Base-by-base conservation (phyloP, 2,113 vertebrate species). In the Clarias magur region DNA sequence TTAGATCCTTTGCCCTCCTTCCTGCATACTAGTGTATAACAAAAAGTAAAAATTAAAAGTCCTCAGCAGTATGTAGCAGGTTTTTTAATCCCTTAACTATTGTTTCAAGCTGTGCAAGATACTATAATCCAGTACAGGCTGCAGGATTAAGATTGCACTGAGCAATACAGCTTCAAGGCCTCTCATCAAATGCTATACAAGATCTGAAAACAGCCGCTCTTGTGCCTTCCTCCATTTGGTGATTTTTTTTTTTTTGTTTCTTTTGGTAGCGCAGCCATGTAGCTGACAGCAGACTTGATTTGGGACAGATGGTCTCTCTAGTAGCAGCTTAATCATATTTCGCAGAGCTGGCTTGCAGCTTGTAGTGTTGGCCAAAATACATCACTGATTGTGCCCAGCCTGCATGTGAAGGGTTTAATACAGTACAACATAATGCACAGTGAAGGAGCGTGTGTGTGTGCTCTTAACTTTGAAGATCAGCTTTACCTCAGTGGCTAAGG, bases 241-340 rank as follows among this genome's bases (percentile, higher is more conserved):
- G 68, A 65, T 42, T 59, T 82, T 38, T 79, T 59, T 59, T 82
- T 38, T 13, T 79, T 59, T n/a, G 19, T 79, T 75, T 78, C 56
- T 83, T 87, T 83, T 79, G 86, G 81, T 79, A 84, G 82, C 82
- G 63, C 70, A 79, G 73, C 81, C 82, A 42, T 87, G 85, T 83
- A 80, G 63, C 80, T 72, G 80, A 86, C 80, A 84, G 85, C 79
- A 80, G 80, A 59, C 54, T 68, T 89, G 88, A 89, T 79, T 56
- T 68, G 81, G 81, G 81, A 83, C 86, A 84, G 82, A 87, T 84
- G 86, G 82, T 84, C 81, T 87, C 86, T 87, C 81, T 68, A 79
- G 72, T 54, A 84, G 86, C 86, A 83, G 86, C 86, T 84, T 79
- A 87, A 83, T 83, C 86, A 68, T 70, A 87, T 87, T 83, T 83